phyloP scores from a whole-genome alignment of 2,797 vertebrate genomes.

The Acomys russatus region DNA sequence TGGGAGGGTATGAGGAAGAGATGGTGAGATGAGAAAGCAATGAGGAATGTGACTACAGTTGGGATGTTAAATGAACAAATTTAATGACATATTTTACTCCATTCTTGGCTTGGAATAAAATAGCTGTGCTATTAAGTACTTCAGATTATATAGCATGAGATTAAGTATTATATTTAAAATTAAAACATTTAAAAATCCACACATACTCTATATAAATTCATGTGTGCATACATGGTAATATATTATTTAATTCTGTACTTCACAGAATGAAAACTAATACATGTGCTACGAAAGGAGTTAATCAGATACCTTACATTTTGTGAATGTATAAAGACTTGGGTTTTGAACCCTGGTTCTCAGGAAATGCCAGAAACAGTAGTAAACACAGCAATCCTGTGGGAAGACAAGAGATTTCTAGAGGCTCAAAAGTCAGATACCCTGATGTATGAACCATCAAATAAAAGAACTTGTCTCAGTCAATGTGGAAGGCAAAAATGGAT shows the following conservation, averaged over 20 bases:
- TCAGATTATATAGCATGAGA: not conserved
- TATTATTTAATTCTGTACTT: not conserved
- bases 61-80: no score
- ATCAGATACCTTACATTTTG: not conserved
- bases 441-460: no score
- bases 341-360: not conserved
- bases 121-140: conserved; percentile 50
- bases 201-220: not conserved
- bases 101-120: conserved; percentile 33
- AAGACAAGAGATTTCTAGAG: not conserved
- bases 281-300: not conserved
- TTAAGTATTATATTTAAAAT: not conserved
- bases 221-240: not conserved
- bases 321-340: not conserved
- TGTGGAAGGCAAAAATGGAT: not conserved
- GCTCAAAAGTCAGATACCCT: not conserved
- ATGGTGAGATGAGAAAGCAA: no score
- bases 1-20: no score
- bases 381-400: not conserved
- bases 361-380: not conserved
- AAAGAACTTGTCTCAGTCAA: not conserved
- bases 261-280: not conserved
- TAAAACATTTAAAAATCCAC: not conserved
- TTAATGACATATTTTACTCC: conserved; percentile 68
- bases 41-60: no score